A percentile compares a stretch with the other conserved stretches of the same genome.
phyloP scores from a whole-genome alignment of 2,797 vertebrate species.

The Channallabes apus region DNA sequence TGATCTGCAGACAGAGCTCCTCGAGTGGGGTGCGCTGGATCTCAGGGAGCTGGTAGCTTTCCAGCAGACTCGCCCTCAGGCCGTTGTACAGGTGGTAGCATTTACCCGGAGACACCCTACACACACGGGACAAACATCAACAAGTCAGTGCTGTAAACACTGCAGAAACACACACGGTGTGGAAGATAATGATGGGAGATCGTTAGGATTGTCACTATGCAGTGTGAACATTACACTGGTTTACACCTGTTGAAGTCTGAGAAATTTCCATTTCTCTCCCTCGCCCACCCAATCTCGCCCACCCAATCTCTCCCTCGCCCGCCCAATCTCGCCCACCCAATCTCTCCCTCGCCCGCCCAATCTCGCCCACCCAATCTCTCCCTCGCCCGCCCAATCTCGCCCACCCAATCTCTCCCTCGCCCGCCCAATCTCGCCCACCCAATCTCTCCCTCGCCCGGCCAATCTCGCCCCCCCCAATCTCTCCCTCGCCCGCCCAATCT shows the following conservation, averaged over 20 bases:
- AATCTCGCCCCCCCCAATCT: too few relatives aligned
- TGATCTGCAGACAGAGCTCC: constrained; percentile 96
- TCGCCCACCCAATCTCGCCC: too few relatives aligned
- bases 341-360: too few relatives aligned
- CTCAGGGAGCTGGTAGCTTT: constrained; percentile 94
- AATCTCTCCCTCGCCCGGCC: too few relatives aligned
- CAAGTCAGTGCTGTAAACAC: background rate
- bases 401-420: too few relatives aligned
- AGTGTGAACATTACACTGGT: background rate
- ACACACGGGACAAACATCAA: constrained; percentile 22
- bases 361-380: too few relatives aligned
- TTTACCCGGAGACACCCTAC: constrained; percentile 91
- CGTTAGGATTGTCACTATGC: constrained; percentile 7
- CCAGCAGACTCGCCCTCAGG: constrained; percentile 88
- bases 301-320: too few relatives aligned
- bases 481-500: too few relatives aligned
- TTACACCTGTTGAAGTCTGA: background rate
- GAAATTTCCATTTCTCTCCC: too few relatives aligned
- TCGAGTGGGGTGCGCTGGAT: constrained; percentile 94
- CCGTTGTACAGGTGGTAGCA: constrained; percentile 96
- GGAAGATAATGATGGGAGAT: background rate
- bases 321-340: too few relatives aligned
- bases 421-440: too few relatives aligned
- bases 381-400: too few relatives aligned
- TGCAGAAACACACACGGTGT: background rate